Evolutionary conservation across 2,113 vertebrate genomes (phyloP), one percentile per base, ranked within the genome.

Genomic region (Sylvilagus bachmani): DNA sequence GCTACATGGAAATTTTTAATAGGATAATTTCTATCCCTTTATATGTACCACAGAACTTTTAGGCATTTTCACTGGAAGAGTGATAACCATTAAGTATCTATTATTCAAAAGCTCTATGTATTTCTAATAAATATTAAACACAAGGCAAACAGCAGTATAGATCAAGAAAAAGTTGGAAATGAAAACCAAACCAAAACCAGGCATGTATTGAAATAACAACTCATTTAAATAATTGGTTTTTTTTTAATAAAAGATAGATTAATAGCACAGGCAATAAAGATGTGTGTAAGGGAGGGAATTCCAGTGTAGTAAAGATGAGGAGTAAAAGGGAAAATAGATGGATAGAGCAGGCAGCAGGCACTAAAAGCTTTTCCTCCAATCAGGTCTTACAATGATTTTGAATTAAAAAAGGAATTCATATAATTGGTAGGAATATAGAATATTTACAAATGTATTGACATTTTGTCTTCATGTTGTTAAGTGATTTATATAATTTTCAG

Each of bases 91-190:
- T 80, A 92, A 62, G 3, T 78, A 21, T 74, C 27, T 80, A 11
- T 61, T 21, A 44, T 75, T 82, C 13, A 93, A 86, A 73, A 16
- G 29, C 9, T 84, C 0, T 67, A 9, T 69, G 21, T 55, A 89
- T 92, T 95, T 77, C 55, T 90, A 82, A 61, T 88, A 84, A 94
- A 85, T 69, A 67, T 11, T 88, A 90, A 89, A 74, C 44, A 49
- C 24, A 83, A 4, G 44, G 64, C 17, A 92, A 81, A 78, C 21
- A 29, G 27, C 44, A 44, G 44, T 58, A 27, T 51, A 86, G 78
- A 44, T 24, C 21, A 89, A 91, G 69, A 88, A 89, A 77, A 66
- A 70, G 3, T 71, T 73, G 19, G 14, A 79, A 49, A 62, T 27
- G 69, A 36, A 94, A 79, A 64, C 38, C 17, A 93, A 94, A 73